Evolutionary conservation across 2,113 vertebrate species (phyloP), one percentile per base, ranked within the genome.

Genomic region (Gobio gobio): DNA sequence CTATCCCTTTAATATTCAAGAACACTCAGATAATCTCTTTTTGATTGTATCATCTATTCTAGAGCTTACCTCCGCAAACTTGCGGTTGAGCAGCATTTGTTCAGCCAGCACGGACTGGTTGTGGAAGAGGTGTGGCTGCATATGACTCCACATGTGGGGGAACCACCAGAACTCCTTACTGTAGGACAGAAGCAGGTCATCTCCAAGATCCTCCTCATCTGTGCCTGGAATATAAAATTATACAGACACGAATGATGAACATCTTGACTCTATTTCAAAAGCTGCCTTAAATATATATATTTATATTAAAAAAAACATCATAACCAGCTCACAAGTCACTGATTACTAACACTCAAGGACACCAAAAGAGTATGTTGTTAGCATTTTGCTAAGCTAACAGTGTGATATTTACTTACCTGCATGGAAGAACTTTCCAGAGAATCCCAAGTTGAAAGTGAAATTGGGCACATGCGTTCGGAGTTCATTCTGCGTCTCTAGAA

Each of bases 111-210:
- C 96, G 0, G 95, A 96, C 90, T 97, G 95, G 91, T 97, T 97
- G 90, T 97, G 96, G 94, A 97, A 97, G 40, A 97, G 96, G 82
- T 97, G 96, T 26, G 96, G 96, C 92, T 97, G 96, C 96, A 97
- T 97, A 90, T 97, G 96, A 91, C 96, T 97, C 96, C 96, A 97
- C 96, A 97, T 97, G 93, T 97, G 96, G 0, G 96, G 96, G 82
- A 97, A 97, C 96, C 96, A 97, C 96, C 96, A 97, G 93, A 97
- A 97, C 92, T 97, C 95, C 88, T 91, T 95, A 87, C 96, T 95
- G 0, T 97, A 96, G 0, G 96, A 96, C 51, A 97, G 93, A 78
- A 97, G 92, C 86, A 97, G 94, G 88, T 97, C 96, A 0, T 97
- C 96, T 0, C 96, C 96, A 5, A 96, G 94, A 0, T 97, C 96